These are phyloP conservation scores for Pogona vitticeps DNA, from an alignment of 2,113 vertebrate genomes.

Conservation along the genomic window DNA sequence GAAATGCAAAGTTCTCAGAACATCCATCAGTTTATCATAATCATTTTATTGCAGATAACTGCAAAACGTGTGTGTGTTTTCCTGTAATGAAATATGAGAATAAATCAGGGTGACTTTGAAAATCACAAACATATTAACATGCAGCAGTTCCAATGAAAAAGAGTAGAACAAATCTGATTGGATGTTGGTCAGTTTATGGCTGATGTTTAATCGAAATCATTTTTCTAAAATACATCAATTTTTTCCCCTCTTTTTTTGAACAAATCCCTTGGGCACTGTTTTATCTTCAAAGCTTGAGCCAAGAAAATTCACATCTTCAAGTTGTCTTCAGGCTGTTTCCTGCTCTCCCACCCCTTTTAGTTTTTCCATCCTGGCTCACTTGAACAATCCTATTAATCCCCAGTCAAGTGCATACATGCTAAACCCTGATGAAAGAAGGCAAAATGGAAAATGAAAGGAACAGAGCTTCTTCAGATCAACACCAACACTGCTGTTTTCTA, in stretches of 20 bases:
- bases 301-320: constrained; percentile 75
- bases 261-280: constrained; percentile 69
- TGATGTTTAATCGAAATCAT: constrained; percentile 68
- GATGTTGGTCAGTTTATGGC: constrained; percentile 72
- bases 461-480: constrained; percentile 37
- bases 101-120: constrained; percentile 46
- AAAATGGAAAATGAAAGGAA: constrained; percentile 53
- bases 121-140: constrained; percentile 41
- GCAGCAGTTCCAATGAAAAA: constrained; percentile 30
- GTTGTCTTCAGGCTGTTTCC: constrained; percentile 74
- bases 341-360: constrained; percentile 17
- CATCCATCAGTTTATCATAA: constrained; percentile 17
- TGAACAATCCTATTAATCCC: constrained; percentile 72
- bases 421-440: constrained; percentile 60
- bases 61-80: not conserved
- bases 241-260: constrained; percentile 55
- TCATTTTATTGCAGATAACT: constrained; percentile 21
- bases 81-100: not conserved
- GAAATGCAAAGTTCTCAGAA: not conserved
- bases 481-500: constrained; percentile 27
- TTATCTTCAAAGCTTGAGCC: constrained; percentile 77
- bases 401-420: constrained; percentile 76
- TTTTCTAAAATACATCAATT: constrained; percentile 57
- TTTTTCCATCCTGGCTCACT: constrained; percentile 65
- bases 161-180: constrained; percentile 64